Percentiles rank a stretch among this genome's conserved stretches.
These are phyloP conservation scores for Chitala chitala DNA, from an alignment of 2,113 vertebrate species.

Conservation along the genomic window DNA sequence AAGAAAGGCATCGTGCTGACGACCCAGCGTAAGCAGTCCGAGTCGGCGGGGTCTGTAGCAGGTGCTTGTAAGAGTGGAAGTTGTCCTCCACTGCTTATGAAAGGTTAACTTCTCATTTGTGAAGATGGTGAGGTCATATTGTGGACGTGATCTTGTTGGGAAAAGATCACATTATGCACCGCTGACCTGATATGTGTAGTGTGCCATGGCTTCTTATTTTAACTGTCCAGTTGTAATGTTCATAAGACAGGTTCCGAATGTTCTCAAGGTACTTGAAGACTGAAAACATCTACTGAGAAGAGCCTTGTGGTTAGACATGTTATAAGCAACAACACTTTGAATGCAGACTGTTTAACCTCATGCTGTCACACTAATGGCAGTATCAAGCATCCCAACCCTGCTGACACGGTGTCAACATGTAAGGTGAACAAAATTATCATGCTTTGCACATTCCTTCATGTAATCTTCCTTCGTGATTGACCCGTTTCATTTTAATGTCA, in stretches of 20 bases:
- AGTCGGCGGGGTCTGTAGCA: too few species aligned
- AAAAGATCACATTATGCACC: too few species aligned
- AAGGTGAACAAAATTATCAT: background rate
- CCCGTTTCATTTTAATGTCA: constrained; percentile 19
- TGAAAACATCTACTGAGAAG: background rate
- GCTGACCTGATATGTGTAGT: too few species aligned
- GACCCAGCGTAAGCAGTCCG: background rate
- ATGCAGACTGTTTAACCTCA: background rate
- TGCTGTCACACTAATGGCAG: constrained; percentile 1
- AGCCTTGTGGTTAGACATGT: background rate
- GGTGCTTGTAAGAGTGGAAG: background rate
- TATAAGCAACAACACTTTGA: too few species aligned
- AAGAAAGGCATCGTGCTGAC: background rate
- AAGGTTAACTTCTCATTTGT: constrained; percentile 2
- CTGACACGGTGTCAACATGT: background rate
- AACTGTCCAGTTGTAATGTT: too few species aligned
- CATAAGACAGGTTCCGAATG: too few species aligned
- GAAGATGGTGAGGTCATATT: background rate
- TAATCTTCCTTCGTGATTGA: background rate
- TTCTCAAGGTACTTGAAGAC: background rate
- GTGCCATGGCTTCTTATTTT: background rate
- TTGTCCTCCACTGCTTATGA: background rate
- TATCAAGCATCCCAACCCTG: background rate
- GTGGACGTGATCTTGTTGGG: background rate
- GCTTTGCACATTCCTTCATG: background rate